A percentile compares a stretch with the other conserved stretches of the same genome.
phyloP scores from a whole-genome alignment of 2,797 vertebrate species.

The Aselliscus stoliczkanus region DNA sequence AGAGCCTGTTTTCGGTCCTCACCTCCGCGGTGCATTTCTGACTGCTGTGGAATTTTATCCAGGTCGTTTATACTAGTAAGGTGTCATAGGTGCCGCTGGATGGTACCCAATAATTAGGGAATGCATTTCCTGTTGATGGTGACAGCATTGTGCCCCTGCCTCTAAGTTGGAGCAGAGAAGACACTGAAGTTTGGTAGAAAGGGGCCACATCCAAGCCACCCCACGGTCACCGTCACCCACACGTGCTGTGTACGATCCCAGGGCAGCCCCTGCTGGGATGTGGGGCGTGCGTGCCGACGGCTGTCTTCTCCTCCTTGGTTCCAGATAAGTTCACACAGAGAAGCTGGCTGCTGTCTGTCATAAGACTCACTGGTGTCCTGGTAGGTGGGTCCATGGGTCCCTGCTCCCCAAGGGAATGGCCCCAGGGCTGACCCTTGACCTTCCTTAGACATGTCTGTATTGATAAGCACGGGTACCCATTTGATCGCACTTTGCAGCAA shows the following conservation, averaged over 20 bases:
- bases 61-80: too few relatives aligned
- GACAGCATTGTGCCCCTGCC: neutral
- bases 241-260: rapidly evolving
- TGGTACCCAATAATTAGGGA: rapidly evolving
- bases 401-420: neutral
- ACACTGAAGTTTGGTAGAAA: rapidly evolving
- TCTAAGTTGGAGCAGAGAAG: neutral
- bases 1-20: rapidly evolving
- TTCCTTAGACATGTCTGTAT: rapidly evolving
- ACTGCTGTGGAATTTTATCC: neutral
- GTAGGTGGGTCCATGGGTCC: rapidly evolving
- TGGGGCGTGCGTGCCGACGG: rapidly evolving
- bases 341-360: neutral
- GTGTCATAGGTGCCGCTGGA: rapidly evolving
- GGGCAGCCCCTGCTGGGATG: neutral
- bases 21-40: neutral
- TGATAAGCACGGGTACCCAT: rapidly evolving
- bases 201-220: rapidly evolving
- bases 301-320: neutral
- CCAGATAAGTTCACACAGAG: rapidly evolving
- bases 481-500: neutral
- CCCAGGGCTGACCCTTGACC: neutral
- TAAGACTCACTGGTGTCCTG: neutral
- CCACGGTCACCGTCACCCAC: rapidly evolving
- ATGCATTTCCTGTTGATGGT: rapidly evolving